Evolutionary conservation across 1,140 invertebrate genomes (phyloP), one percentile per base, ranked within the genome.

Genomic region (Aleiodes sp.): DNA sequence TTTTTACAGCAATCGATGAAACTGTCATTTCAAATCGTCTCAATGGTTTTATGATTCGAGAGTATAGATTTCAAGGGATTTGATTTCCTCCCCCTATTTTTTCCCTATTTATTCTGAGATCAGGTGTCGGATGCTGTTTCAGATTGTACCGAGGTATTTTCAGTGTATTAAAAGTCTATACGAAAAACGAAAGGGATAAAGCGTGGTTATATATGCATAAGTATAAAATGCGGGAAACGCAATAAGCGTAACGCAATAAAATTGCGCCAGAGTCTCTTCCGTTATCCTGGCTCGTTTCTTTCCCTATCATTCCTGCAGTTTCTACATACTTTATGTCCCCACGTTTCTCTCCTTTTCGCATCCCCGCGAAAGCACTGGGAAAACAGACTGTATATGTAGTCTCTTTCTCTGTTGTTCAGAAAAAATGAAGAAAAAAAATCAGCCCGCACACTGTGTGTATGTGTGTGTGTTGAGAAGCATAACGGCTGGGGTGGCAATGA

Each of bases 191-290:
- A 66, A 29, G 28, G 19, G 16, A 33, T 59, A 43, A 59, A 61
- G 59, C 41, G 24, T 35, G 31, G 12, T 9, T 21, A 41, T 33
- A 28, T 62, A 61, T 62, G 52, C 75, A 80, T 80, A 73, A 74
- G 75, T 76, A 80, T 79, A 79, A 80, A 80, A 78, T 79, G 78
- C 76, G 77, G 78, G 77, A 79, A 80, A 80, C 76, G 76, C 75
- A 80, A 80, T 80, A 79, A 80, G 76, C 77, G 77, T 78, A 80
- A 78, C 76, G 78, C 74, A 80, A 80, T 80, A 80, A 80, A 77
- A 78, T 80, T 78, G 76, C 76, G 66, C 73, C 62, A 56, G 65
- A 72, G 76, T 78, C 77, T 78, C 76, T 78, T 76, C 78, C 78
- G 75, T 76, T 80, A 80, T 77, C 75, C 76, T 69, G 70, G 56